Evolutionary conservation across 2,797 vertebrate genomes (phyloP).

Genomic region (Myotis findleyi): DNA sequence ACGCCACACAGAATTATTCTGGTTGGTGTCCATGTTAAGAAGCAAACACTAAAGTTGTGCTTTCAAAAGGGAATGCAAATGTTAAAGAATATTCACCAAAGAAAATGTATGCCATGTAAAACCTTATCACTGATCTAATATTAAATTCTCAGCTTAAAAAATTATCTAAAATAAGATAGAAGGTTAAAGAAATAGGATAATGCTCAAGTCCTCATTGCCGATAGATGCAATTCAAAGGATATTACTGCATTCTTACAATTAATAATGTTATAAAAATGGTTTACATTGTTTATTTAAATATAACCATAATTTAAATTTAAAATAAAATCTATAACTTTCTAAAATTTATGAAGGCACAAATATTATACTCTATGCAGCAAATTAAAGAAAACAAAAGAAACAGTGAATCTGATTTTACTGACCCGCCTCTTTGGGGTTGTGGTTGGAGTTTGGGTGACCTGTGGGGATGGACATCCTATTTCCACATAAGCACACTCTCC

Average conservation of each 20-base stretch:
- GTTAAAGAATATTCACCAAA: not conserved
- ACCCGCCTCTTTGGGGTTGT: not conserved
- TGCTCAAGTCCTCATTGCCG: not conserved
- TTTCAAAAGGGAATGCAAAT: slow-evolving; percentile 17
- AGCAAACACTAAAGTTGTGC: not conserved
- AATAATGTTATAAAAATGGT: not conserved
- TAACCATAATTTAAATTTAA: not conserved
- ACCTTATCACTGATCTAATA: not conserved
- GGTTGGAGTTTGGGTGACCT: not conserved
- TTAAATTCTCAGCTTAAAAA: not conserved
- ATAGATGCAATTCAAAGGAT: not conserved
- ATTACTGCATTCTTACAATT: not conserved
- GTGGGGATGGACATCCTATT: not conserved
- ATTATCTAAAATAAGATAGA: not conserved
- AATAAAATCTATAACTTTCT: not conserved
- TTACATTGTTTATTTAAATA: slow-evolving; percentile 35
- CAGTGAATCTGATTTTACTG: not conserved
- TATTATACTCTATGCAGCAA: not conserved
- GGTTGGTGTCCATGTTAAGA: not conserved
- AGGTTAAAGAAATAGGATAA: not conserved
- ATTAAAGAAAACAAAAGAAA: not conserved
- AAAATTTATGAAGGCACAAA: not conserved
- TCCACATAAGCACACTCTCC: not conserved
- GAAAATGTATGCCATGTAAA: not conserved
- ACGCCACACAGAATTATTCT: not conserved